These are phyloP conservation scores for Syndactyla subalaris DNA, from an alignment of 2,797 vertebrate species.

Conservation along the genomic window DNA sequence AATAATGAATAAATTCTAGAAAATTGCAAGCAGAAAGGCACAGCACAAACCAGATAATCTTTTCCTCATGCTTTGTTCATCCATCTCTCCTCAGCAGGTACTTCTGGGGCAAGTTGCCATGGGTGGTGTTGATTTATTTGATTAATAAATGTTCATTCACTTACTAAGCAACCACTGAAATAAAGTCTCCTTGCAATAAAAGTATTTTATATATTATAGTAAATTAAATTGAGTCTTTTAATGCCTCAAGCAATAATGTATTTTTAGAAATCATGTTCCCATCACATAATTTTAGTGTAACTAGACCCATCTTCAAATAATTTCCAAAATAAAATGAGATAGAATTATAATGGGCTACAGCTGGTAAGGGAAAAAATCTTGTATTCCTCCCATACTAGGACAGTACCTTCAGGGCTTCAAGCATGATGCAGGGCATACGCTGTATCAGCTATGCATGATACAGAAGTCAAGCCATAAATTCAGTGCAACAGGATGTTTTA, in stretches of 20 bases:
- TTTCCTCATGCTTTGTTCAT: constrained; percentile 46
- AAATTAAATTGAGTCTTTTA: constrained; percentile 40
- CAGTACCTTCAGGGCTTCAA: constrained; percentile 25
- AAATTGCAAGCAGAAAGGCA: constrained; percentile 16
- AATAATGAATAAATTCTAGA: background rate
- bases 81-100: constrained; percentile 34
- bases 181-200: background rate
- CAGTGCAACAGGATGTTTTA: constrained; percentile 40
- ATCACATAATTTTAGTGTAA: constrained; percentile 39
- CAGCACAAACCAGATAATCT: background rate
- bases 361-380: constrained; percentile 53
- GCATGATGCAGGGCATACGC: background rate
- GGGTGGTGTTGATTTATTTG: constrained; percentile 57
- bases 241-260: background rate
- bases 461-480: constrained; percentile 75
- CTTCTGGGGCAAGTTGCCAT: constrained; percentile 24
- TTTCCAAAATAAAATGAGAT: constrained; percentile 69
- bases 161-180: constrained; percentile 21
- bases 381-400: constrained; percentile 15
- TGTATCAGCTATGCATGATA: constrained; percentile 36
- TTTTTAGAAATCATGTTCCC: constrained; percentile 41
- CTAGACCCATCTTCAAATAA: constrained; percentile 67
- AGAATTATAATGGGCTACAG: constrained; percentile 66
- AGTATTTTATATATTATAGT: constrained; percentile 3
- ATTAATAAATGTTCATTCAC: constrained; percentile 20